A percentile compares a stretch with the other conserved stretches of the same genome.
Evolutionary conservation across 2,888 invertebrate species (phyloP).

Genomic region (Drosophila basisetae): DNA sequence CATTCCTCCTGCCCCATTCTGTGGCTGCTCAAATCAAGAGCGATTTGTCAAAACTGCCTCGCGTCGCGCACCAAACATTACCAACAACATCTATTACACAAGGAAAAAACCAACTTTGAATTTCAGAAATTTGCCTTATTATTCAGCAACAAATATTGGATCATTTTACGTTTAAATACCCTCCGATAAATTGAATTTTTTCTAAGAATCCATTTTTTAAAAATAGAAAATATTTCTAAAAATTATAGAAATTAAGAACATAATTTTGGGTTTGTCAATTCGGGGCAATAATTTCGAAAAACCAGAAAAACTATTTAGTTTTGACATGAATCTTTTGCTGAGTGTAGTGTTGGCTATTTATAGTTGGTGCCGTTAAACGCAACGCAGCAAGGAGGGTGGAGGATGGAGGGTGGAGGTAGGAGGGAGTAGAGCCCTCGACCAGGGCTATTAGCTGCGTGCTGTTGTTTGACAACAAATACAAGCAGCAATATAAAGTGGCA

Average conservation of each 20-base stretch:
- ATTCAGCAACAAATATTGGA: too few relatives aligned
- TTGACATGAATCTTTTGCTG: neutral
- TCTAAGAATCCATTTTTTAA: too few relatives aligned
- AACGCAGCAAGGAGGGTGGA: slow-evolving; percentile 28
- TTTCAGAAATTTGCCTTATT: too few relatives aligned
- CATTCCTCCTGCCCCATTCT: slow-evolving; percentile 11
- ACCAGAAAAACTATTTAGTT: neutral
- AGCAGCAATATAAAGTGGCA: slow-evolving; percentile 49
- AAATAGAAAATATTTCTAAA: neutral
- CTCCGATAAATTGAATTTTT: too few relatives aligned
- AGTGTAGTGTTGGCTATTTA: slow-evolving; percentile 48
- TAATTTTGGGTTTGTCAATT: neutral
- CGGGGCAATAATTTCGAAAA: neutral
- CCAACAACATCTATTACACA: slow-evolving; percentile 46
- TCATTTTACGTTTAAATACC: too few relatives aligned
- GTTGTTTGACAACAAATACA: slow-evolving; percentile 79
- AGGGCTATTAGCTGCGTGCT: slow-evolving; percentile 74
- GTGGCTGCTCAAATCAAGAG: slow-evolving; percentile 14
- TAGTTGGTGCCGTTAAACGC: slow-evolving; percentile 75
- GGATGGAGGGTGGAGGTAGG: neutral
- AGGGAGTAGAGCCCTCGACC: slow-evolving; percentile 20
- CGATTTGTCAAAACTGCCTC: slow-evolving; percentile 61
- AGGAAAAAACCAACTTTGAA: neutral
- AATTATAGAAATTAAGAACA: neutral
- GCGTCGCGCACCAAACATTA: slow-evolving; percentile 48